Percentiles rank a stretch among this genome's conserved stretches.
Evolutionary conservation across 2,113 vertebrate genomes (phyloP).

Genomic region (Petaurus breviceps): DNA sequence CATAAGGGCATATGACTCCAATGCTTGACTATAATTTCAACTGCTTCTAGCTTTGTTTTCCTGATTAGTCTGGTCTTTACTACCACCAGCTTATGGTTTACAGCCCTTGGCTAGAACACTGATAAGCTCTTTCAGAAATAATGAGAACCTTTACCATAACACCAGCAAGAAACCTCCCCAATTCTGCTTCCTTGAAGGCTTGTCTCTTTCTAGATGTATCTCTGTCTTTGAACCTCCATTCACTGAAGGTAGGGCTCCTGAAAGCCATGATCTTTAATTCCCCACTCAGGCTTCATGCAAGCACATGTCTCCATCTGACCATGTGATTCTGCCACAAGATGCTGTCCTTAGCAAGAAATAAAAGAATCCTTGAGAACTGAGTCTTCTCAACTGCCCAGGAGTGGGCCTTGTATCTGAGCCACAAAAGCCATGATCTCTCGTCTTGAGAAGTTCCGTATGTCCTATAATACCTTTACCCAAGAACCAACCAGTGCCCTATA

Average conservation of each 20-base stretch:
- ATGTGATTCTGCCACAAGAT: neutral
- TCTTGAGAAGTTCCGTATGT: neutral
- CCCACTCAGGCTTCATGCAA: neutral
- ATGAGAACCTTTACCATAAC: neutral
- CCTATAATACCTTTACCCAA: neutral
- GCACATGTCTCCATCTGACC: neutral
- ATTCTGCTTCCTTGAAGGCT: neutral
- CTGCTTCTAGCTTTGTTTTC: neutral
- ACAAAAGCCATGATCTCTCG: neutral
- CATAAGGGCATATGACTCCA: neutral
- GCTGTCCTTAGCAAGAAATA: neutral
- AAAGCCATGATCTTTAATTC: neutral
- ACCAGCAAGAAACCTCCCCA: neutral
- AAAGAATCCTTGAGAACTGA: neutral
- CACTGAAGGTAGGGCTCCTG: neutral
- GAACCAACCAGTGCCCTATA: neutral
- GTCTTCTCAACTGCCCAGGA: neutral
- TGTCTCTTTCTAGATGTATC: neutral
- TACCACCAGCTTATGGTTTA: neutral
- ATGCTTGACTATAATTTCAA: neutral
- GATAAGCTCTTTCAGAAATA: neutral
- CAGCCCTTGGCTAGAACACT: neutral
- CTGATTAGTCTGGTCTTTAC: neutral
- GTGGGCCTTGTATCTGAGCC: neutral
- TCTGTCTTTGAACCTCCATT: neutral